A percentile compares a stretch with the other conserved stretches of the same genome.
phyloP scores from a whole-genome alignment of 64 coral and sea anemone species.

The Hydrozoanthus tunicans region DNA sequence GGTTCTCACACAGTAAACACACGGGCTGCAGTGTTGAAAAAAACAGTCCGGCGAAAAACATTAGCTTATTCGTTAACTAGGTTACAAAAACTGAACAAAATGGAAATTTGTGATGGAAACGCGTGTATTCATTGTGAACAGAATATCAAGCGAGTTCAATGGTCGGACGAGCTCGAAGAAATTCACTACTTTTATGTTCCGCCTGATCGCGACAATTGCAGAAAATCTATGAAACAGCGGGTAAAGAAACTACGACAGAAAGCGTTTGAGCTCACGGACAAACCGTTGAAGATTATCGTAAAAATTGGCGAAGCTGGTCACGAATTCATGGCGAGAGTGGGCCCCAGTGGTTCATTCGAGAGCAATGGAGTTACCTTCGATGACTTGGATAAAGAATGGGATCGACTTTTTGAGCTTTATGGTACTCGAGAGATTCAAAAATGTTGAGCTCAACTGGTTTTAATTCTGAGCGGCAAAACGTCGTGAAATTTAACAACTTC shows the following conservation, averaged over 20 bases:
- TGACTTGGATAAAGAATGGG: slow-evolving; percentile 88
- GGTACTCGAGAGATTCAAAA: slow-evolving; percentile 16
- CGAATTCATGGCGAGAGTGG: slow-evolving; percentile 79
- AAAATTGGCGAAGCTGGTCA: slow-evolving; percentile 84
- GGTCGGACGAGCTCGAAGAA: slow-evolving; percentile 84
- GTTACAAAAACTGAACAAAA: not conserved
- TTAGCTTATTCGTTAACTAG: not conserved
- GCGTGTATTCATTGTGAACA: slow-evolving; percentile 5
- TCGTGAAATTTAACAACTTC: too few species aligned
- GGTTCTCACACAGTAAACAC: not conserved
- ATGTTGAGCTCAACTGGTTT: not conserved
- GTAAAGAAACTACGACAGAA: slow-evolving; percentile 76
- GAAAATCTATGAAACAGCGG: slow-evolving; percentile 71
- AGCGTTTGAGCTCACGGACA: slow-evolving; percentile 80
- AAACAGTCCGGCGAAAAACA: not conserved
- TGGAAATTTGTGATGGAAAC: slow-evolving; percentile 40
- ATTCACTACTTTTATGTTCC: slow-evolving; percentile 81
- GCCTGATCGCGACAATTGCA: slow-evolving; percentile 45
- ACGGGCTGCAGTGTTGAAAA: not conserved
- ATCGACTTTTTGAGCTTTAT: slow-evolving; percentile 72
- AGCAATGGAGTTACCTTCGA: slow-evolving; percentile 75
- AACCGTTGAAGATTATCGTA: slow-evolving; percentile 86
- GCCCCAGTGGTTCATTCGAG: slow-evolving; percentile 85
- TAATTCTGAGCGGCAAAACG: too few species aligned
- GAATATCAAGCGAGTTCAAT: slow-evolving; percentile 73